phyloP scores from a whole-genome alignment of 2,888 invertebrate species.

The Lymantria monacha region DNA sequence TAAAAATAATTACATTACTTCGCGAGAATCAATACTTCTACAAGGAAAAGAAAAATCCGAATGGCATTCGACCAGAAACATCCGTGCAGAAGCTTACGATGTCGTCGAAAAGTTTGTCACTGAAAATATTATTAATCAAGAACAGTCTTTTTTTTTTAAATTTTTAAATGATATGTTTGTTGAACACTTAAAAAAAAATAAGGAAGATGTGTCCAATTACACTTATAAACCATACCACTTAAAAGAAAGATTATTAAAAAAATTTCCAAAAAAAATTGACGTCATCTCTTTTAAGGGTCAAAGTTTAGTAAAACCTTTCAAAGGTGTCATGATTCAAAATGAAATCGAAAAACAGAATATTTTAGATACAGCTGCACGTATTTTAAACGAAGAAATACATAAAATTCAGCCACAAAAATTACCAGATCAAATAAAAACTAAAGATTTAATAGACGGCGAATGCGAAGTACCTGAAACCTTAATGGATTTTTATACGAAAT shows the following conservation, averaged over 20 bases:
- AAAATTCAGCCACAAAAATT: not conserved
- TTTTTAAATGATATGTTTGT: not conserved
- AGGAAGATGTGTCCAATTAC: not conserved
- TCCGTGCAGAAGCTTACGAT: not conserved
- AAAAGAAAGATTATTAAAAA: not conserved
- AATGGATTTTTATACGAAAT: not conserved
- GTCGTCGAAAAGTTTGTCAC: not conserved
- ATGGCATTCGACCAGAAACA: not conserved
- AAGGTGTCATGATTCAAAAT: not conserved
- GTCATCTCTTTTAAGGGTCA: not conserved
- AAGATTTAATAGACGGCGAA: not conserved
- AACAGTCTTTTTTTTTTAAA: not conserved
- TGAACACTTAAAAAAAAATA: not conserved
- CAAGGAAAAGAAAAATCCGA: not conserved
- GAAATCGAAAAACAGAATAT: not conserved
- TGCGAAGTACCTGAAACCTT: not conserved
- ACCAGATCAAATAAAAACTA: not conserved
- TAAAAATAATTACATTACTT: not conserved
- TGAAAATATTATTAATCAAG: not conserved
- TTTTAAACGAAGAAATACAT: not conserved
- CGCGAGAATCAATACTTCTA: not conserved
- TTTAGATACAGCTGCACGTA: not conserved
- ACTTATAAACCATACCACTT: not conserved
- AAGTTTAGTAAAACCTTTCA: not conserved
- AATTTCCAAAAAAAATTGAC: not conserved